These are phyloP conservation scores for Drosophila anomalipes DNA, from an alignment of 2,888 invertebrate genomes.

Conservation along the genomic window DNA sequence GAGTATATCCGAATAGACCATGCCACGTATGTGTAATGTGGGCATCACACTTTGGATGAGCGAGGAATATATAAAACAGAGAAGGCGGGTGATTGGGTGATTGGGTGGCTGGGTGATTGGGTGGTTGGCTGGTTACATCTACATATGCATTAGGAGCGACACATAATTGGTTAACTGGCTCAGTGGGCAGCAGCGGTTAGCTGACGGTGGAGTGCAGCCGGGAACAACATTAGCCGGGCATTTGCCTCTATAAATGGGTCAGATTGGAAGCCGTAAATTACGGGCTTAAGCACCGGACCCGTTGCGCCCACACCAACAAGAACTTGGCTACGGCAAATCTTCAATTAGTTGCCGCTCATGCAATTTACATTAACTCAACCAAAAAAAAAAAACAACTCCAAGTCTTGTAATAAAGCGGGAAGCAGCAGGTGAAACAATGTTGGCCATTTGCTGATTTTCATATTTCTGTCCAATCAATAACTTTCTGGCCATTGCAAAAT, in stretches of 20 bases:
- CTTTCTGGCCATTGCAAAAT: constrained; percentile 8
- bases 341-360: constrained; percentile 50
- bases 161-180: constrained; percentile 60
- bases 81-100: not conserved
- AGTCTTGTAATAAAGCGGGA: not conserved
- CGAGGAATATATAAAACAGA: not conserved
- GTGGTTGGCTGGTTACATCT: not conserved
- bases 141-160: constrained; percentile 1
- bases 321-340: constrained; percentile 44
- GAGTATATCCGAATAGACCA: constrained; percentile 18
- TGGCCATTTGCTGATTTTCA: constrained; percentile 63
- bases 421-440: constrained; percentile 53
- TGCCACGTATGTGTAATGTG: not conserved
- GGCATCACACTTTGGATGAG: not conserved
- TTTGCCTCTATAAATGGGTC: constrained; percentile 55
- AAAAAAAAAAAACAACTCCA: not conserved
- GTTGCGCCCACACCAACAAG: constrained; percentile 2
- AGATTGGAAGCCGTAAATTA: constrained; percentile 63
- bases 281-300: constrained; percentile 24
- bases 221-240: constrained; percentile 29
- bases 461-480: constrained; percentile 61
- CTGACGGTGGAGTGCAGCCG: constrained; percentile 10
- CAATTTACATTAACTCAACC: constrained; percentile 42
- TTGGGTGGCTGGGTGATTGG: too few relatives aligned
- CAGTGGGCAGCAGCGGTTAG: constrained; percentile 26